Evolutionary conservation across 2,797 vertebrate genomes (phyloP).

Genomic region (Crocodylus rhombifer): DNA sequence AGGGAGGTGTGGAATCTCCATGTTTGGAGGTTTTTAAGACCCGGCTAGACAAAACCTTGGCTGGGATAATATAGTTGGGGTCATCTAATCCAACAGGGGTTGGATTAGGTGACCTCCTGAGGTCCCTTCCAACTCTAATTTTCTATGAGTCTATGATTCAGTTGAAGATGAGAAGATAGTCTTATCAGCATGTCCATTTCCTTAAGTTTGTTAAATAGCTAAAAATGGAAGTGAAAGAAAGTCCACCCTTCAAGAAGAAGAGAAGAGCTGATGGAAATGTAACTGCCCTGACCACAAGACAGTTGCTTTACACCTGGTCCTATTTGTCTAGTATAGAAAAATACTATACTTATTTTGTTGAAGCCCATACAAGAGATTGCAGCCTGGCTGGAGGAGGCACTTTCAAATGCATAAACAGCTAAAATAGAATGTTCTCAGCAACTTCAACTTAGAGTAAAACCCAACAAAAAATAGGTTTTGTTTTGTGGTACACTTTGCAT

Average conservation of each 20-base stretch:
- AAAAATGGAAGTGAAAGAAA: slow-evolving; percentile 68
- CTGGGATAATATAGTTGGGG: too few relatives aligned
- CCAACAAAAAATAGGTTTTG: neutral
- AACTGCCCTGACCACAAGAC: slow-evolving; percentile 45
- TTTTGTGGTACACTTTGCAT: neutral
- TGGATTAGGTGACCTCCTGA: too few relatives aligned
- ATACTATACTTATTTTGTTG: neutral
- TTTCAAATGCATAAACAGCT: neutral
- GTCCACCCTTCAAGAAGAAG: slow-evolving; percentile 22
- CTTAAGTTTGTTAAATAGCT: slow-evolving; percentile 38
- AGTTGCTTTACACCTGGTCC: slow-evolving; percentile 9
- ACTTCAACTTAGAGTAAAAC: neutral
- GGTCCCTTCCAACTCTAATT: too few relatives aligned
- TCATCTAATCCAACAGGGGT: too few relatives aligned
- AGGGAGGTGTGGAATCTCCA: too few relatives aligned
- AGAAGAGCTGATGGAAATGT: slow-evolving; percentile 37
- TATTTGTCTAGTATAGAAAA: neutral
- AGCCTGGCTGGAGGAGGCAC: neutral
- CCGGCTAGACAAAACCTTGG: too few relatives aligned
- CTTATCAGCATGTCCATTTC: neutral
- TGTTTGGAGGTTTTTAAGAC: too few relatives aligned
- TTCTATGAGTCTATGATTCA: too few relatives aligned
- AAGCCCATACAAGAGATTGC: neutral
- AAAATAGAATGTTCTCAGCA: neutral
- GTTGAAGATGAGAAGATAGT: neutral